These are phyloP conservation scores for Furnarius figulus DNA, from an alignment of 2,113 vertebrate species.

Conservation along the genomic window DNA sequence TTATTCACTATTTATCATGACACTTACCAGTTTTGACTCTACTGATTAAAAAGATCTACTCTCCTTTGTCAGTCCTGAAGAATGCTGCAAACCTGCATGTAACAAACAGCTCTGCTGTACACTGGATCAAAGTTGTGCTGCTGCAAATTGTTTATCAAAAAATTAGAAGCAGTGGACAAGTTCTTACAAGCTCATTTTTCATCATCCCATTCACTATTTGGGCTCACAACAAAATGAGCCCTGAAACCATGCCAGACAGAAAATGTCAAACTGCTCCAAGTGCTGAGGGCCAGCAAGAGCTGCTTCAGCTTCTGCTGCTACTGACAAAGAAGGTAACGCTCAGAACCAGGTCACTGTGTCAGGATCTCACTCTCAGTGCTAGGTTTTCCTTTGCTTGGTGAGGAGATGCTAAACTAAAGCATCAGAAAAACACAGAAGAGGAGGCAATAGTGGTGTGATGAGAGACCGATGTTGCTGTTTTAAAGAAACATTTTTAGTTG, in stretches of 20 bases:
- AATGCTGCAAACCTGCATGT: background rate
- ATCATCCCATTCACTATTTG: background rate
- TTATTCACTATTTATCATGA: background rate
- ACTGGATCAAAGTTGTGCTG: constrained; percentile 55
- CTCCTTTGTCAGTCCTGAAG: background rate
- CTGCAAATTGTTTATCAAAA: constrained; percentile 45
- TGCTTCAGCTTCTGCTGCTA: constrained; percentile 31
- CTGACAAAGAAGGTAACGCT: constrained; percentile 41
- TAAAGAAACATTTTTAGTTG: background rate
- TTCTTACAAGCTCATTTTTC: constrained; percentile 55
- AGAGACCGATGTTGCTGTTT: background rate
- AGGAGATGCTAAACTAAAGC: background rate
- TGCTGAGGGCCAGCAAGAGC: background rate
- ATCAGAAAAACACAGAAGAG: background rate
- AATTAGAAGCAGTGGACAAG: constrained; percentile 58
- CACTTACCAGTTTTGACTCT: constrained; percentile 50
- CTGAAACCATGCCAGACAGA: constrained; percentile 43
- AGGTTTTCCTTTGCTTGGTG: background rate
- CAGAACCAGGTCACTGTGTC: constrained; percentile 77
- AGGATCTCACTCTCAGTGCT: constrained; percentile 35
- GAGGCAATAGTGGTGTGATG: background rate
- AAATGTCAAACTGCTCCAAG: constrained; percentile 52
- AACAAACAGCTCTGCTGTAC: constrained; percentile 11
- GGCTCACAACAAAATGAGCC: constrained; percentile 30
- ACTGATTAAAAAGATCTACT: constrained; percentile 18